Base-by-base conservation (phyloP, 2,888 invertebrate genomes). In the Drosophila quinaria region DNA sequence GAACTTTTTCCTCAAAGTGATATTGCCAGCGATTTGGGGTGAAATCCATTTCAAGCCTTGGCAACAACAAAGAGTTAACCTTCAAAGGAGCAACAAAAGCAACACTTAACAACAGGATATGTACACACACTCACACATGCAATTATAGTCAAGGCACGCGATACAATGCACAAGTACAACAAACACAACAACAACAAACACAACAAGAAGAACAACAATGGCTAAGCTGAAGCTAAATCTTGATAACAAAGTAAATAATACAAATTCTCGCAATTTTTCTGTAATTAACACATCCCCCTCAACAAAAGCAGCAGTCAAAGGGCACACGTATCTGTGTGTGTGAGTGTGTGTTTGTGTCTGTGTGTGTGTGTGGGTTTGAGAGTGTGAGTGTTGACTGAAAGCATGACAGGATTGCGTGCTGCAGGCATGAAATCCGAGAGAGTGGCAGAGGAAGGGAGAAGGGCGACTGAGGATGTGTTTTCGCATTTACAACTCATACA, bases 231-330 rank as follows among this genome's bases (percentile, higher is more conserved):
- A 80, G 80, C 83, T 81, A 67, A 68, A 85, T 85, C 85, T 81
- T 78, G 88, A 84, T 87, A 84, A 81, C 90, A 84, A 84, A 81
- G 84, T 89, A 84, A 84, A 84, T 84, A 89, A 87, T 87, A 89
- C 82, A 78, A 85, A 89, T 89, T 84, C 86, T 89, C 72, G 80
- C 86, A 85, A 89, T 89, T 84, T 84, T 89, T 89, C 86, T 87
- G 84, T 84, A 84, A 84, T 84, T 84, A 84, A 89, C 84, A 84
- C 84, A 87, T 87, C 73, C 88, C 88, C 65, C 46, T 37, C 69
- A 75, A 70, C 62, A 75, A 70, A 68, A 65, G 44, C 75, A 79
- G 60, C 80, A 56, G 74, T 78, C 79, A 70, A 59, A 65, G 55
- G 75, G 54, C 67, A 70, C 37, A 52, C 37, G n/a, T 19, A 17